Percentiles rank a stretch among this genome's conserved stretches.
These are phyloP conservation scores for Araneus ventricosus DNA, from an alignment of 1,140 invertebrate species.

Conservation along the genomic window DNA sequence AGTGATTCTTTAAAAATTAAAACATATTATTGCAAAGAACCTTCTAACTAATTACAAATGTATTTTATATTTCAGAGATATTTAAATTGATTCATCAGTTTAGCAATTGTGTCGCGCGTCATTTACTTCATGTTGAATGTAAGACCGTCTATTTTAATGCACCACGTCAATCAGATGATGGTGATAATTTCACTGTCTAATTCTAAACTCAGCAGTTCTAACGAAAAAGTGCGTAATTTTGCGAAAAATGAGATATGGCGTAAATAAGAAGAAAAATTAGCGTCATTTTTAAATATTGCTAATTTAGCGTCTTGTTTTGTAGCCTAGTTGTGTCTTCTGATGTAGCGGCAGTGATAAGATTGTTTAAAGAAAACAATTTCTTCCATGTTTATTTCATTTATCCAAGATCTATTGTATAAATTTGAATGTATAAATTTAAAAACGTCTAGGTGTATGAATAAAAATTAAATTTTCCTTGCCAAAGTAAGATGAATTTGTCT, in stretches of 20 bases:
- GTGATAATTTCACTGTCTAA: neutral
- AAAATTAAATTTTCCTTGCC: neutral
- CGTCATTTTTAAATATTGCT: neutral
- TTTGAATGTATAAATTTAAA: no score
- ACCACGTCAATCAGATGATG: neutral
- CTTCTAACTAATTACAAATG: no score
- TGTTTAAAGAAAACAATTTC: neutral
- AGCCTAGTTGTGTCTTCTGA: constrained; percentile 41
- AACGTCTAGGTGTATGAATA: no score
- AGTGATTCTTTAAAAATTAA: no score
- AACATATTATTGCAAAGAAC: no score
- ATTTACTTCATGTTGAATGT: neutral
- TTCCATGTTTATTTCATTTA: neutral
- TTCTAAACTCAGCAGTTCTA: neutral
- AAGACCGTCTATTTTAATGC: neutral
- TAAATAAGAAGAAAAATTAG: constrained; percentile 46
- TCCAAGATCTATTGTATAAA: no score
- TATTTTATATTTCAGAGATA: no score
- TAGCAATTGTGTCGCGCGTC: neutral
- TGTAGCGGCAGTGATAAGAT: neutral
- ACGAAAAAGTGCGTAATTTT: constrained; percentile 26
- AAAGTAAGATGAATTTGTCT: neutral
- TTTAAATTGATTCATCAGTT: neutral
- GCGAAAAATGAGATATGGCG: constrained; percentile 42
- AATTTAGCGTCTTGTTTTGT: constrained; percentile 64